These are phyloP conservation scores for Mustela lutreola DNA, from an alignment of 2,113 vertebrate genomes.

Conservation along the genomic window DNA sequence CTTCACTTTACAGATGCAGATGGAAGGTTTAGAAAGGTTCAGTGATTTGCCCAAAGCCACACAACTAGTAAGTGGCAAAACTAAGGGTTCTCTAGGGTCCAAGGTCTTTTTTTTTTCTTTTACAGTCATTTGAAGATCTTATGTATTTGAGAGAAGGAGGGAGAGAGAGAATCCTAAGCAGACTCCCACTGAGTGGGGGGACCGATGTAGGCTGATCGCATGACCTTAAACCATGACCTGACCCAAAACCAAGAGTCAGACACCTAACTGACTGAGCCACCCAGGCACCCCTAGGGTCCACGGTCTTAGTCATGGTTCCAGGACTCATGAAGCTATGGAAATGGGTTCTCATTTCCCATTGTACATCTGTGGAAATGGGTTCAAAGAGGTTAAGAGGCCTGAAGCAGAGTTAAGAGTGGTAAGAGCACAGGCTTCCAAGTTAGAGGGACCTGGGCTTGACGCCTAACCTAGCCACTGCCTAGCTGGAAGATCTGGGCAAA, in stretches of 20 bases:
- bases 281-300: neutral
- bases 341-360: neutral
- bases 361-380: neutral
- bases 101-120: neutral
- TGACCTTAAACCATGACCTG: neutral
- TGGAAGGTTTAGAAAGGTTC: neutral
- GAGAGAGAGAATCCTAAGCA: neutral
- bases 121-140: neutral
- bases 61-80: neutral
- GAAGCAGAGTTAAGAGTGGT: neutral
- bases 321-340: neutral
- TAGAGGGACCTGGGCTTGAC: neutral
- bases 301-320: neutral
- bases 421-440: neutral
- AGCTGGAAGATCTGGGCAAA: neutral
- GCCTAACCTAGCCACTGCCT: neutral
- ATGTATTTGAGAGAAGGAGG: neutral
- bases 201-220: neutral
- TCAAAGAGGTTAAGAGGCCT: neutral
- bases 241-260: neutral
- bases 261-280: neutral
- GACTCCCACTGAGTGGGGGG: neutral
- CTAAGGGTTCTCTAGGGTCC: neutral
- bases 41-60: neutral
- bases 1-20: neutral